phyloP scores from a whole-genome alignment of 2,797 vertebrate species.

The Eleutherodactylus coqui region DNA sequence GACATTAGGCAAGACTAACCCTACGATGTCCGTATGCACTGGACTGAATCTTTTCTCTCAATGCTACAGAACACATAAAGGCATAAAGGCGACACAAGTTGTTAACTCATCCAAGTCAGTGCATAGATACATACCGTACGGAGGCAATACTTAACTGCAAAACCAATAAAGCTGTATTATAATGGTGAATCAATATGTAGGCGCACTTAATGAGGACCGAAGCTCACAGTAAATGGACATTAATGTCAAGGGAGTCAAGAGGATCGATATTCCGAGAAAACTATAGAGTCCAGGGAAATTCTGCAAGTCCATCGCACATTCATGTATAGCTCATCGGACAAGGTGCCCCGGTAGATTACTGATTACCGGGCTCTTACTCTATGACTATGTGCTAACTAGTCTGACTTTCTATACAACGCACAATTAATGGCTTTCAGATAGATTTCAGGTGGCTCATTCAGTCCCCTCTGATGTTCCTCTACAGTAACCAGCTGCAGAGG shows the following conservation, averaged over 20 bases:
- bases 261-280: background rate
- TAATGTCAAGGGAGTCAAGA: background rate
- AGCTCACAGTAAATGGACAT: background rate
- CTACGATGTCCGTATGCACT: background rate
- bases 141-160: background rate
- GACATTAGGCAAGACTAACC: background rate
- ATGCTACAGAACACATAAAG: background rate
- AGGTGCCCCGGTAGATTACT: no score
- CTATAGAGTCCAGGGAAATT: background rate
- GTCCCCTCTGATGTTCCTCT: background rate
- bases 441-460: background rate
- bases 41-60: no score
- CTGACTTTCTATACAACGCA: no score
- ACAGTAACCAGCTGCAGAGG: background rate
- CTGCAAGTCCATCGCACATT: background rate
- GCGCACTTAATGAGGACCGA: background rate
- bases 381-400: background rate
- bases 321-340: background rate
- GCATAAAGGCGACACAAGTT: background rate
- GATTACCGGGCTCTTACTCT: background rate
- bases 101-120: background rate
- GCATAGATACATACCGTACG: background rate
- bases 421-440: no score
- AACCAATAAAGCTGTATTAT: background rate
- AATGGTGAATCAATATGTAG: slow-evolving; percentile 18